Percentiles rank a stretch among this genome's conserved stretches.
phyloP scores from a whole-genome alignment of 2,113 vertebrate genomes.

The Takifugu bimaculatus region DNA sequence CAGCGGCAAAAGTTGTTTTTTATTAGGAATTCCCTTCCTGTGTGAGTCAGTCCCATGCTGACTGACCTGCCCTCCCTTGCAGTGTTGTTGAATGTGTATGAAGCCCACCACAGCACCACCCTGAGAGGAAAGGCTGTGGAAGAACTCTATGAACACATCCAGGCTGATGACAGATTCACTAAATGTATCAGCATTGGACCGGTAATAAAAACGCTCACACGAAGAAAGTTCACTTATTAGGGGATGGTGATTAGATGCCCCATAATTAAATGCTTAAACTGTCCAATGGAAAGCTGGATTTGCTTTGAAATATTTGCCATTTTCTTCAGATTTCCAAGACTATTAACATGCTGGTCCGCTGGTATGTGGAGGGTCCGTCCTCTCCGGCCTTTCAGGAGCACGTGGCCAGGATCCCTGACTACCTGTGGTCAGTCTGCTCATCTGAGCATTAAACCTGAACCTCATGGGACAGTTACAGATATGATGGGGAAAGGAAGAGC shows the following conservation, averaged over 20 bases:
- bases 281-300: too few relatives aligned
- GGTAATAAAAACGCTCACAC: constrained; percentile 56
- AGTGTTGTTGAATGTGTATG: constrained; percentile 87
- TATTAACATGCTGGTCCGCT: constrained; percentile 93
- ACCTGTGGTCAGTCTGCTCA: constrained; percentile 82
- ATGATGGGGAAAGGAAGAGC: too few relatives aligned
- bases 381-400: constrained; percentile 86
- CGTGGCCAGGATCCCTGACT: constrained; percentile 88
- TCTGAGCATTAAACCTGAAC: background rate
- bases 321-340: constrained; percentile 88
- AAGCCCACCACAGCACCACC: constrained; percentile 79
- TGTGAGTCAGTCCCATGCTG: background rate
- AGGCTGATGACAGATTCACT: constrained; percentile 88
- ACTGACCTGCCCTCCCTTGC: constrained; percentile 5
- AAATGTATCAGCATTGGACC: constrained; percentile 93
- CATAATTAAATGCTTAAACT: too few relatives aligned
- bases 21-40: background rate
- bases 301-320: background rate
- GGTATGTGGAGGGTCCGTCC: constrained; percentile 82
- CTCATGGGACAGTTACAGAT: too few relatives aligned
- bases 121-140: constrained; percentile 76
- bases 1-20: background rate
- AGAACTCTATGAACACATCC: constrained; percentile 85
- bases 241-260: too few relatives aligned
- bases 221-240: background rate